Evolutionary conservation across 2,113 vertebrate genomes (phyloP).

Genomic region (Siniperca chuatsi): DNA sequence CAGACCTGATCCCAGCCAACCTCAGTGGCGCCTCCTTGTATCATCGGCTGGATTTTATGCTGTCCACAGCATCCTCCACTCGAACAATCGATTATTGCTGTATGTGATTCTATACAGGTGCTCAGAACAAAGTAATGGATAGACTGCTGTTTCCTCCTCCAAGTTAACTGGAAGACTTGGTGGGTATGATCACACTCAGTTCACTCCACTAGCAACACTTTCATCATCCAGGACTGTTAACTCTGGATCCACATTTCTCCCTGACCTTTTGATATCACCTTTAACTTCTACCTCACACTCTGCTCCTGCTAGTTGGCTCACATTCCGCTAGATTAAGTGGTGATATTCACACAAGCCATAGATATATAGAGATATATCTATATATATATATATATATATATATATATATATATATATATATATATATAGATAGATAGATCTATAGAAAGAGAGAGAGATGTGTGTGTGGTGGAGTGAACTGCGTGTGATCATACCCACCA

Average conservation of each 20-base stretch:
- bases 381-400: too few relatives aligned
- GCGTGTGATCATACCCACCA: constrained; percentile 32
- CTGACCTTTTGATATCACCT: constrained; percentile 59
- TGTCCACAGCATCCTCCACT: constrained; percentile 45
- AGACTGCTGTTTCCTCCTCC: constrained; percentile 34
- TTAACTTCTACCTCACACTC: constrained; percentile 42
- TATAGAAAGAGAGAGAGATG: too few relatives aligned
- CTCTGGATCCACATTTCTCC: constrained; percentile 33
- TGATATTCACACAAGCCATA: neutral
- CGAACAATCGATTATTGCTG: constrained; percentile 60
- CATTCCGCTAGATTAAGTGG: neutral
- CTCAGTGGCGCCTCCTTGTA: constrained; percentile 20
- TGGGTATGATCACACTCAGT: constrained; percentile 32
- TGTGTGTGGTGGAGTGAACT: constrained; percentile 7
- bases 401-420: too few relatives aligned
- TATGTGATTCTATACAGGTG: constrained; percentile 46
- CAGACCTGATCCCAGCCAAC: constrained; percentile 32
- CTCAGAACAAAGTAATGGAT: constrained; percentile 37
- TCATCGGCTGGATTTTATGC: constrained; percentile 45
- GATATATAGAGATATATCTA: too few relatives aligned
- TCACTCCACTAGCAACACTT: constrained; percentile 38
- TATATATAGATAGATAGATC: too few relatives aligned
- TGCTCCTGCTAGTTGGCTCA: constrained; percentile 73
- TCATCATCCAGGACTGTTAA: constrained; percentile 48
- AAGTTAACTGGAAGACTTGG: constrained; percentile 33